Conservation (phyloP, 1,140 invertebrate genomes). For the Agraylea sexmaculata region DNA sequence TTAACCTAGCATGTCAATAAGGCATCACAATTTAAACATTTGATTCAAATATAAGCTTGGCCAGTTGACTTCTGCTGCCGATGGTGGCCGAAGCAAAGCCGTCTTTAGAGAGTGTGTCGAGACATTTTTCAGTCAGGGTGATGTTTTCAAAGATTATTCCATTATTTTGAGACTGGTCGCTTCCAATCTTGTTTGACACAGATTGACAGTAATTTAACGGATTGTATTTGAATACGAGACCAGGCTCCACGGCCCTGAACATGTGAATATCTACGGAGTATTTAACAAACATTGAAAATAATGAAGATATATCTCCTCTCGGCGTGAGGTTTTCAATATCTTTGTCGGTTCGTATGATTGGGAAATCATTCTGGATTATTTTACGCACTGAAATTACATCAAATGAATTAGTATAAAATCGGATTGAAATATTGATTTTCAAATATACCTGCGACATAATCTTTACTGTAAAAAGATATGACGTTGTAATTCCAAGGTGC, state of each 20-base stretch:
- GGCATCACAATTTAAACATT: too few species aligned
- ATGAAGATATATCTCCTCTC: conserved; percentile 12
- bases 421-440: background rate
- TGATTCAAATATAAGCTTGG: conserved; percentile 19
- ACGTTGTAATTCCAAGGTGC: conserved; percentile 58
- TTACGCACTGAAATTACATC: conserved; percentile 19
- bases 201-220: conserved; percentile 9
- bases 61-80: conserved; percentile 16
- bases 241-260: conserved; percentile 16
- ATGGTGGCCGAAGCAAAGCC: conserved; percentile 17
- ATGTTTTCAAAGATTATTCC: conserved; percentile 11
- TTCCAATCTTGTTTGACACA: conserved; percentile 5
- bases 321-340: conserved; percentile 15
- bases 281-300: conserved; percentile 19
- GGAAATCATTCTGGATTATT: conserved; percentile 13
- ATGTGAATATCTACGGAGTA: conserved; percentile 16
- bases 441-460: conserved; percentile 59
- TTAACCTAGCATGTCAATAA: too few species aligned
- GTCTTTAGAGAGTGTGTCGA: conserved; percentile 13
- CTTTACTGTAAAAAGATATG: conserved; percentile 69
- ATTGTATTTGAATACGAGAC: conserved; percentile 14
- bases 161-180: background rate
- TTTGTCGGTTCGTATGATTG: conserved; percentile 16
- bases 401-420: background rate
- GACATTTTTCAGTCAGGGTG: conserved; percentile 16